Conservation (phyloP, 2,797 vertebrate genomes). For the Coracias cyanogaster region DNA sequence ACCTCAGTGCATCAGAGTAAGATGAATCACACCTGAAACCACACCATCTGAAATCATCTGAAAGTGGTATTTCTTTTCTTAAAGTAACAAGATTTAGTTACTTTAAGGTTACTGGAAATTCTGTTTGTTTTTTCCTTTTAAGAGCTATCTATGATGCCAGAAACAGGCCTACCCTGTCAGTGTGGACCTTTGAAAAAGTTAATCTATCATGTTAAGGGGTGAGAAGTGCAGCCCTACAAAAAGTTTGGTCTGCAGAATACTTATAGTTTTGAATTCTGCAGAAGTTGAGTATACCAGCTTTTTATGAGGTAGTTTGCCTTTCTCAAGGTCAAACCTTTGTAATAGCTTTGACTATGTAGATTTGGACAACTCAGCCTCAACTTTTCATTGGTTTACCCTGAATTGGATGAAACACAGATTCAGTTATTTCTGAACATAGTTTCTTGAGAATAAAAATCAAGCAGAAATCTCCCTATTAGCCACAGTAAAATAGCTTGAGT, state of each 20-base stretch:
- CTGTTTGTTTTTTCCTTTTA: not conserved
- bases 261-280: not conserved
- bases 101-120: not conserved
- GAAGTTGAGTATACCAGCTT: not conserved
- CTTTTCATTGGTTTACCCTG: not conserved
- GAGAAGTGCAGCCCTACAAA: not conserved
- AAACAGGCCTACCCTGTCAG: not conserved
- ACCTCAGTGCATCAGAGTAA: not conserved
- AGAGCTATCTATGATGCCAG: not conserved
- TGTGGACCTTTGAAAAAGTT: not conserved
- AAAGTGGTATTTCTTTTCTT: not conserved
- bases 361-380: not conserved
- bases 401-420: not conserved
- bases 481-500: not conserved
- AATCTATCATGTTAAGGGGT: rapidly evolving
- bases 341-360: not conserved
- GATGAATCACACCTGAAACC: not conserved
- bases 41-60: not conserved
- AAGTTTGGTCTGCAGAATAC: not conserved
- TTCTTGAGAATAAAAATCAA: not conserved
- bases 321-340: not conserved
- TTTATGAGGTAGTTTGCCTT: not conserved
- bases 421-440: not conserved
- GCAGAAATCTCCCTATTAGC: not conserved
- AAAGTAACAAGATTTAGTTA: not conserved